These are phyloP conservation scores for Anguilla japonica DNA, from an alignment of 2,113 vertebrate species.

Conservation along the genomic window DNA sequence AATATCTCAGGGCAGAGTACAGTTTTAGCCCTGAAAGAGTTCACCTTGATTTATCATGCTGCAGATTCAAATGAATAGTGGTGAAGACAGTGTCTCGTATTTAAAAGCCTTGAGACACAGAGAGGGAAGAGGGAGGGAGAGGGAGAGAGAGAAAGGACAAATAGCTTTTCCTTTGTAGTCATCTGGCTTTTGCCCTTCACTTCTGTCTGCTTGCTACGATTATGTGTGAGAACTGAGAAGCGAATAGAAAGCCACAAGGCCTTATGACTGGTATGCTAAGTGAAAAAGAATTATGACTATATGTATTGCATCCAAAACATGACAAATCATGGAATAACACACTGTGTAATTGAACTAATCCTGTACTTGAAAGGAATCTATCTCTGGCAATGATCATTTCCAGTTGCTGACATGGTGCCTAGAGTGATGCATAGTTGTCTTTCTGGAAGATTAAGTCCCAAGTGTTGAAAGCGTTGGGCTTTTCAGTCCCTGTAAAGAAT, in stretches of 20 bases:
- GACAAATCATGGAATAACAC: not conserved
- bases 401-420: not conserved
- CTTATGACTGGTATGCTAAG: not conserved
- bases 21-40: not conserved
- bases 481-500: not conserved
- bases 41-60: not conserved
- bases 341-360: conserved; percentile 2
- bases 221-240: not conserved
- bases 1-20: not conserved
- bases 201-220: not conserved
- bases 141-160: not conserved
- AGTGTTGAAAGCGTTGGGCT: not conserved
- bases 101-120: not conserved
- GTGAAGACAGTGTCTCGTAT: not conserved
- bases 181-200: not conserved
- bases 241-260: not conserved
- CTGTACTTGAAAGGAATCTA: not conserved
- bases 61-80: not conserved
- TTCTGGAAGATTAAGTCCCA: not conserved
- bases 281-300: conserved; percentile 4
- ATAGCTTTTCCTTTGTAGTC: not conserved
- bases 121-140: not conserved
- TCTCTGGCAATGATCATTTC: not conserved
- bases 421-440: not conserved
- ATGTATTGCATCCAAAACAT: not conserved